Conservation (phyloP, 2,888 invertebrate species). For the Aphidoletes aphidimyza region DNA sequence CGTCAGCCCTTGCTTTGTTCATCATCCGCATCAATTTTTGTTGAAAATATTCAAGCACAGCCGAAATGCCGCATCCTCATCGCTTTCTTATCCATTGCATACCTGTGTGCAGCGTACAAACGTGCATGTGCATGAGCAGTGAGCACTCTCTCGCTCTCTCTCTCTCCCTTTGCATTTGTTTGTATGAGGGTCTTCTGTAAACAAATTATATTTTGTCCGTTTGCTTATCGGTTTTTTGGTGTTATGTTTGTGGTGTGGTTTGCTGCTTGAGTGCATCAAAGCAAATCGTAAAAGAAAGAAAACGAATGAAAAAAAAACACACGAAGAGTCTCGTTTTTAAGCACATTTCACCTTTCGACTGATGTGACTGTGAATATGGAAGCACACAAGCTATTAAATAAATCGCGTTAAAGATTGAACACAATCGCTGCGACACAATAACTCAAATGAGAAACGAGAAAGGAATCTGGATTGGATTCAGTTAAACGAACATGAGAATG, state of each 20-base stretch:
- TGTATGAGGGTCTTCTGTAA: background rate
- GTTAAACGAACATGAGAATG: background rate
- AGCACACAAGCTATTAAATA: slow-evolving; percentile 13
- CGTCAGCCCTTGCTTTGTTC: background rate
- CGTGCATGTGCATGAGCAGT: background rate
- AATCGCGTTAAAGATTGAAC: slow-evolving; percentile 36
- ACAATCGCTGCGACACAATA: background rate
- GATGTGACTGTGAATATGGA: slow-evolving; percentile 18
- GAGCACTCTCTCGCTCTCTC: too few species aligned
- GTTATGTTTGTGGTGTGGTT: background rate
- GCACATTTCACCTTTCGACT: background rate
- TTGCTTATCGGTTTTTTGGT: slow-evolving; percentile 18
- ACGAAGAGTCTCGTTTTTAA: too few species aligned
- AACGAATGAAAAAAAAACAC: background rate
- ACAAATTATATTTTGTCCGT: slow-evolving; percentile 25
- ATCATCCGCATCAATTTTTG: slow-evolving; percentile 4
- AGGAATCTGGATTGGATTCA: slow-evolving; percentile 10
- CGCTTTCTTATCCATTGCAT: background rate
- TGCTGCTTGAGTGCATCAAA: slow-evolving; percentile 17
- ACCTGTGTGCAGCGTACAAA: background rate
- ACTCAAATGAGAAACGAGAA: background rate
- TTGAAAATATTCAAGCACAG: background rate
- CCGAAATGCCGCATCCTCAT: background rate
- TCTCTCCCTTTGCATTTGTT: too few species aligned
- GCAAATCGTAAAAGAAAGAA: background rate